These are phyloP conservation scores for Sebastes hopkinsi DNA, from an alignment of 2,797 vertebrate genomes.

Conservation along the genomic window DNA sequence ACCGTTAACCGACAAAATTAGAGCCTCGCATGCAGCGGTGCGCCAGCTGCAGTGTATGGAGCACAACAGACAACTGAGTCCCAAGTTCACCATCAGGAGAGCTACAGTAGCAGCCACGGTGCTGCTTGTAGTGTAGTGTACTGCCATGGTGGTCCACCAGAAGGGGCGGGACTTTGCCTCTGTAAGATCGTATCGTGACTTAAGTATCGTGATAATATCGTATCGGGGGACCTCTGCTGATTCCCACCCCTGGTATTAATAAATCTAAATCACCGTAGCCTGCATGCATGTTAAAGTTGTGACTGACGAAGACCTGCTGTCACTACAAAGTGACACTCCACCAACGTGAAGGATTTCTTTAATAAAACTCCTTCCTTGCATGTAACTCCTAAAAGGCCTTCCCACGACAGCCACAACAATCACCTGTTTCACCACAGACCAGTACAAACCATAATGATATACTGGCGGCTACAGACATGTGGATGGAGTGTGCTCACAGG, in stretches of 20 bases:
- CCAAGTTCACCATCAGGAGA: too few species aligned
- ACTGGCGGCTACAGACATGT: background rate
- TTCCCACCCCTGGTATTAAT: background rate
- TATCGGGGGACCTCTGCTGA: too few species aligned
- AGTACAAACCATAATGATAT: background rate
- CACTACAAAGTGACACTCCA: background rate
- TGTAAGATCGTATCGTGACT: too few species aligned
- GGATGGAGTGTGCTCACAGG: background rate
- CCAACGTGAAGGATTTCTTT: conserved; percentile 35
- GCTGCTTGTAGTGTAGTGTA: too few species aligned
- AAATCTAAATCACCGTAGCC: background rate
- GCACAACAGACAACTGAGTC: too few species aligned
- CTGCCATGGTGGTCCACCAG: too few species aligned
- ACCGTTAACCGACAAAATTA: too few species aligned
- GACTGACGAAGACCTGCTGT: background rate
- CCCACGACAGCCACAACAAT: conserved; percentile 22
- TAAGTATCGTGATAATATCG: too few species aligned
- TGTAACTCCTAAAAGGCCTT: background rate
- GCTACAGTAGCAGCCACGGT: too few species aligned
- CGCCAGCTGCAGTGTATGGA: too few species aligned
- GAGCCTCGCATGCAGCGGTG: too few species aligned
- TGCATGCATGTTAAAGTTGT: background rate
- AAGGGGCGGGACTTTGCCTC: too few species aligned
- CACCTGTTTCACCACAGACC: conserved; percentile 22
- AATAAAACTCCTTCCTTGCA: conserved; percentile 24